Base-by-base conservation (phyloP, 92 coral and sea anemone genomes). In the Umimayanthus kanabou region DNA sequence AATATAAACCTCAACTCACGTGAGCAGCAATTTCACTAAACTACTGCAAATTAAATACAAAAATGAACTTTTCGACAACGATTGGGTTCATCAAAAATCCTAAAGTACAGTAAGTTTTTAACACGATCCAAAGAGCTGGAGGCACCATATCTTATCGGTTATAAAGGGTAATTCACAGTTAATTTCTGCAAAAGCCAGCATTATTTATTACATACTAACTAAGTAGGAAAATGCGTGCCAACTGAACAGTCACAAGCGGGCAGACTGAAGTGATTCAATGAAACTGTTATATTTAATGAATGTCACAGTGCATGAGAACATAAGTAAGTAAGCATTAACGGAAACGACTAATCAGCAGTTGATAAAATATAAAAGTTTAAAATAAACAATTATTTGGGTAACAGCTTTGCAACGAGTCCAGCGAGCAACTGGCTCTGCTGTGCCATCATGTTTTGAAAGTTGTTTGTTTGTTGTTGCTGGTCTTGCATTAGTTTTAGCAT, bases 351-450 rank as follows among this genome's bases (percentile, higher is more conserved):
- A 73, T 18, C 13, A 13, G 11, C 20, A 73, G 40, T 4, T 25
- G 28, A 73, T 69, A 73, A 0, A 26, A 73, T 73, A 73, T 28
- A 43, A 43, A 45, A 43, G 26, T 77, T 40, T 77, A 2, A 49
- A 49, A n/a, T 47, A 47, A 78, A 78, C 82, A 49, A 30, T 50
- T 49, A 78, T 47, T 78, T 78, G 23, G 82, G 37, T n/a, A 78
- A 30, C 16, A 78, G 40, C 20, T 78, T 78, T 50, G n/a, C 82
- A 78, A 78, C 20, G 6, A 78, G 82, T 78, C 82, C 66, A 30
- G 67, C 82, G 6, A 78, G 82, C 82, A 78, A 5, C 82, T 49
- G 82, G 82, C 37, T 78, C 67, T 78, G 82, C 67, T 78, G 77
- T 71, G 76, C 76, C 37, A 71, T 71, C 76, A 71, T 71, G 76